Evolutionary conservation across 2,888 invertebrate species (phyloP).

Genomic region (Deilephila porcellus): DNA sequence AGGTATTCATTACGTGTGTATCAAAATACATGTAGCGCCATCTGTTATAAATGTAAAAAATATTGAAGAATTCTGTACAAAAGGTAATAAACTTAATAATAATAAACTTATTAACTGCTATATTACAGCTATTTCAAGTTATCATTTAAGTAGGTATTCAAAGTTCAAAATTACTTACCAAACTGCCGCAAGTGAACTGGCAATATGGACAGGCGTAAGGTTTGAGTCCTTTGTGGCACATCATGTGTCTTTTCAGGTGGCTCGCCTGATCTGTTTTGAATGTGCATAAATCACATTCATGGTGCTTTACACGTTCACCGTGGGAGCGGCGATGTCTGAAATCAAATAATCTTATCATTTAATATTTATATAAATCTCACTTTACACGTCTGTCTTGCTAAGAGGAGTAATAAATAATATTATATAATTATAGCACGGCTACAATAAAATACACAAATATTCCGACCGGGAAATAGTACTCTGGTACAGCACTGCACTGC

Average conservation of each 20-base stretch:
- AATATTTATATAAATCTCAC: neutral
- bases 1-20: too few species aligned
- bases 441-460: too few species aligned
- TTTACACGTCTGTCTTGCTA: too few species aligned
- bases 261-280: constrained; percentile 88
- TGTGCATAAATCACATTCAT: constrained; percentile 87
- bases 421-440: too few species aligned
- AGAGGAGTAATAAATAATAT: too few species aligned
- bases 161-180: constrained; percentile 81
- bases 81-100: too few species aligned
- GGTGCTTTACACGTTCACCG: constrained; percentile 76
- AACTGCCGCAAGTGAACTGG: constrained; percentile 89
- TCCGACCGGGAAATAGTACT: too few species aligned
- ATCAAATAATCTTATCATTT: neutral
- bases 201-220: constrained; percentile 95
- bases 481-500: too few species aligned
- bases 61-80: neutral
- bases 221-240: constrained; percentile 91
- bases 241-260: constrained; percentile 91
- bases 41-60: neutral
- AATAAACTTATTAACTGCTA: too few species aligned
- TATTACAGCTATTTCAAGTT: too few species aligned
- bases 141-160: too few species aligned
- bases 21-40: neutral
- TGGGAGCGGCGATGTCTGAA: constrained; percentile 87